Conservation (phyloP, 2,113 vertebrate species). For the Martes martes region DNA sequence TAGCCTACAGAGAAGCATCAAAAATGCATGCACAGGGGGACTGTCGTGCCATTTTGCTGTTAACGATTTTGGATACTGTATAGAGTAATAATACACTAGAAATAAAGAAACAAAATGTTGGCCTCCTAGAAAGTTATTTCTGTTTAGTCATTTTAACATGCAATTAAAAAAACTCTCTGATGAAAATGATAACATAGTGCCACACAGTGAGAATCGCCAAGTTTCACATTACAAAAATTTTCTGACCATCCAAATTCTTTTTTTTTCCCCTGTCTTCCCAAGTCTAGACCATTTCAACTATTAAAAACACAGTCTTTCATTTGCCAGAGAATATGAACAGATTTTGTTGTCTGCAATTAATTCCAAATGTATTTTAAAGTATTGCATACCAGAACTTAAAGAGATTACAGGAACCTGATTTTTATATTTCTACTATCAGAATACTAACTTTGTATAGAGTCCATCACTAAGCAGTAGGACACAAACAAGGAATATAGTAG, state of each 20-base stretch:
- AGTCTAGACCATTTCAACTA: neutral
- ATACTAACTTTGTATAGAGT: neutral
- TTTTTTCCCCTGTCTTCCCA: neutral
- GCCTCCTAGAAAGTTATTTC: neutral
- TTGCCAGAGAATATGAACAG: neutral
- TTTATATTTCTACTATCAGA: constrained; percentile 11
- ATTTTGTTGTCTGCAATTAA: neutral
- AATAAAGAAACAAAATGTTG: constrained; percentile 16
- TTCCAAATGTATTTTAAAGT: constrained; percentile 4
- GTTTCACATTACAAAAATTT: neutral
- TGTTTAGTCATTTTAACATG: neutral
- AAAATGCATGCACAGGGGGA: neutral
- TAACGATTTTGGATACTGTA: constrained; percentile 10
- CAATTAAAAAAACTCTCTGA: neutral
- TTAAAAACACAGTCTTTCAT: neutral
- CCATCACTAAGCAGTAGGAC: constrained; percentile 25
- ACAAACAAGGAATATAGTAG: neutral
- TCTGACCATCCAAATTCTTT: neutral
- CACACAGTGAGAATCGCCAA: neutral
- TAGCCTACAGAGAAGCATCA: neutral
- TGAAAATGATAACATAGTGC: neutral
- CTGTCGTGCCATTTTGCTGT: neutral
- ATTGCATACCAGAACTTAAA: neutral
- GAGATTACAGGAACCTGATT: neutral
- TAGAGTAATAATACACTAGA: neutral